phyloP scores from a whole-genome alignment of 2,113 vertebrate genomes.

The Zootoca vivipara region DNA sequence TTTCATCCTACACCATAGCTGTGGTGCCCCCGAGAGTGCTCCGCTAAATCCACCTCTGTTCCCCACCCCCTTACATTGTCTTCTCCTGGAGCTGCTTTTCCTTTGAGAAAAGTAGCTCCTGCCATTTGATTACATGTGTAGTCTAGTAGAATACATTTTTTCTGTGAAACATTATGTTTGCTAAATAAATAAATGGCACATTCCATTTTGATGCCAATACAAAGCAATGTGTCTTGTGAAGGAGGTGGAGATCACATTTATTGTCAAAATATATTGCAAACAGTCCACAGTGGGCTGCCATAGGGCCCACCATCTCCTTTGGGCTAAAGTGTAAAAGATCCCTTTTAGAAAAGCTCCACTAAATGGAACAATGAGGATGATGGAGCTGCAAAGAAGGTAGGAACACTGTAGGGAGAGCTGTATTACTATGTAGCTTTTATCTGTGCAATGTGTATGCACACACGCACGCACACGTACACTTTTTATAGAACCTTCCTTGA shows the following conservation, averaged over 20 bases:
- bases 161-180: background rate
- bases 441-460: background rate
- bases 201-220: background rate
- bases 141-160: background rate
- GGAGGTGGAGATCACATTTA: background rate
- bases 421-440: background rate
- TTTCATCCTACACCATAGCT: too few species aligned
- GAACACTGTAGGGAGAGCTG: background rate
- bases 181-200: background rate
- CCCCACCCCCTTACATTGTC: background rate
- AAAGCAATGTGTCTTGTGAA: background rate
- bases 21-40: too few species aligned
- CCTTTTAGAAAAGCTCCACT: background rate
- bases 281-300: too few species aligned
- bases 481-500: conserved; percentile 5
- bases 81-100: background rate
- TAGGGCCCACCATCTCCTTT: too few species aligned
- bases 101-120: background rate
- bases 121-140: background rate
- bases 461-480: too few species aligned
- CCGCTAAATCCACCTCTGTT: too few species aligned
- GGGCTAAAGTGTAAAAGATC: background rate
- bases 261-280: too few species aligned
- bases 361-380: background rate
- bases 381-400: background rate